A percentile compares a stretch with the other conserved stretches of the same genome.
These are phyloP conservation scores for Lagorchestes hirsutus DNA, from an alignment of 2,797 vertebrate species.

Conservation along the genomic window DNA sequence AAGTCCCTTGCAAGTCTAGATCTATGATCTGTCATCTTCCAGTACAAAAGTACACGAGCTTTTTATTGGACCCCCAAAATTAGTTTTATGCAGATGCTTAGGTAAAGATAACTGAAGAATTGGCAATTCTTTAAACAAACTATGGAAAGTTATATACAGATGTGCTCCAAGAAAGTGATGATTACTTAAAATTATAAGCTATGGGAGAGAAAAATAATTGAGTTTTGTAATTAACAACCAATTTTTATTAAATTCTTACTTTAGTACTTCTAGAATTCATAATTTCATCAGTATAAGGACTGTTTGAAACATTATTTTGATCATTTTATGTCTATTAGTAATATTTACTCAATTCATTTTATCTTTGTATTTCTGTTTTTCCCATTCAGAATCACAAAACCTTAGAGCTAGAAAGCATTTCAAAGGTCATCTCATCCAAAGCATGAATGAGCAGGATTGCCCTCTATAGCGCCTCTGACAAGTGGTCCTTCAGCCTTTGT, in stretches of 20 bases:
- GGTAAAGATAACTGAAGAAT: constrained; percentile 68
- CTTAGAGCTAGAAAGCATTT: neutral
- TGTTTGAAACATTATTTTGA: neutral
- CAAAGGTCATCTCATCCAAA: neutral
- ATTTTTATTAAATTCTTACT: neutral
- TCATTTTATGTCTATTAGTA: neutral
- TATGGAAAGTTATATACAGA: neutral
- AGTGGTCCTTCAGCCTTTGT: neutral
- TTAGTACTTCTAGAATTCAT: neutral
- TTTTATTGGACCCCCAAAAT: constrained; percentile 44
- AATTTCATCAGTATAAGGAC: neutral
- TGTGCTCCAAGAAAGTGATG: neutral
- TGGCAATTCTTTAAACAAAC: constrained; percentile 33
- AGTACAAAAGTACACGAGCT: constrained; percentile 12
- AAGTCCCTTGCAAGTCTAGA: neutral
- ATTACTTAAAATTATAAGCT: neutral
- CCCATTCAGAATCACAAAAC: neutral
- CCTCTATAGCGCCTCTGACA: neutral
- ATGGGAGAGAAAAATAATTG: neutral
- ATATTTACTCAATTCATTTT: neutral
- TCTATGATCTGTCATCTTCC: neutral
- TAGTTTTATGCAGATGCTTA: constrained; percentile 74
- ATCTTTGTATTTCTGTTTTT: neutral
- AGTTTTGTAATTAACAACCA: neutral
- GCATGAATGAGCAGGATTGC: neutral